Base-by-base conservation (phyloP, 2,888 invertebrate genomes). In the Drosophila borborema region DNA sequence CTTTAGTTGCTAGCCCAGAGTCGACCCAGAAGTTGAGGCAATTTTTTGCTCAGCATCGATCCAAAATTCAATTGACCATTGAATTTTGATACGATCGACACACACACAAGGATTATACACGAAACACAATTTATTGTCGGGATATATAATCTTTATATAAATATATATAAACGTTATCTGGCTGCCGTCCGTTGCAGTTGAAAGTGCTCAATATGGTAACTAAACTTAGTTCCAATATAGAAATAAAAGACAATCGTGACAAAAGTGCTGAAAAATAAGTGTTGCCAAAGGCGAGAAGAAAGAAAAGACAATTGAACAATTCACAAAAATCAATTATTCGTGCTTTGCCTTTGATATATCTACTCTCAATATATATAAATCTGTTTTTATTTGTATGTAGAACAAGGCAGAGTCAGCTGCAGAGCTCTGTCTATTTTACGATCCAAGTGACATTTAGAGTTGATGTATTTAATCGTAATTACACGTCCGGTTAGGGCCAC, bases 1-100 rank as follows among this genome's bases (percentile, higher is more conserved):
- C 91, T 90, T 92, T 92, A 92, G 92, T 92, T 92, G 92, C 92
- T 92, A 92, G 90, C 92, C 92, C 92, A 91, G 91, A 91, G 91
- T 92, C 92, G 91, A 91, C 90, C 91, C 90, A 92, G 91, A 92
- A 92, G 92, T 91, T 84, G 81, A 88, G 87, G 89, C 92, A 91
- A 90, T 90, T 64, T 61, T 76, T 73, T 68, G 77, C 86, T 79
- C 80, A 70, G 82, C 86, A 91, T 92, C 92, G 91, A 90, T 91
- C 92, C 87, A 89, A 90, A 91, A 90, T 91, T 92, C 92, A 91
- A 91, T 89, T 82, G 80, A 68, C 81, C 75, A 89, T 92, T 92
- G 92, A 92, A 91, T 92, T 91, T 84, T 87, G 90, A 91, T 85
- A 88, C 91, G 92, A 91, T 91, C 89, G 82, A 71, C 34, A 82